A percentile compares a stretch with the other conserved stretches of the same genome.
Conservation (phyloP, 2,113 vertebrate species). For the Ameiurus melas region DNA sequence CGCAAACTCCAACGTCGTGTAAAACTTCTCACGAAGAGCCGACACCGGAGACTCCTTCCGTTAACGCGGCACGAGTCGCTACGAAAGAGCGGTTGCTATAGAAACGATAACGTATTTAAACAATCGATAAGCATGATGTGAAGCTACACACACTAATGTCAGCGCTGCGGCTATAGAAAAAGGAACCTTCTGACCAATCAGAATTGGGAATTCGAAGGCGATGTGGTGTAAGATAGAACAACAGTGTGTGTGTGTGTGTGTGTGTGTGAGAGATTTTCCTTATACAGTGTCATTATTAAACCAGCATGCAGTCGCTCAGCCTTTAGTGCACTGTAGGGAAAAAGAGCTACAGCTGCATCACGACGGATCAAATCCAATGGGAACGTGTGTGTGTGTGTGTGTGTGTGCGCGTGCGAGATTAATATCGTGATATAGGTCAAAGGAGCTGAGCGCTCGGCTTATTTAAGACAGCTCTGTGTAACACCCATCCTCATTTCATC, state of each 20-base stretch:
- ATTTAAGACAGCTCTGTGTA: slow-evolving; percentile 20
- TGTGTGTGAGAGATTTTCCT: slow-evolving; percentile 24
- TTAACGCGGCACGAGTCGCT: not conserved
- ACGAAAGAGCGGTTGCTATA: not conserved
- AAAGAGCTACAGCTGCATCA: slow-evolving; percentile 38
- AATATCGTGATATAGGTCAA: slow-evolving; percentile 49
- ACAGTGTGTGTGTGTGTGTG: not conserved
- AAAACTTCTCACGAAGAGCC: too few relatives aligned
- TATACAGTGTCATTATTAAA: slow-evolving; percentile 34
- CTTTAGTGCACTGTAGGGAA: slow-evolving; percentile 25
- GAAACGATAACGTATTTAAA: not conserved
- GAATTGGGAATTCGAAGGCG: not conserved
- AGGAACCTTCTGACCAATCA: not conserved
- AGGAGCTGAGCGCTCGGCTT: slow-evolving; percentile 36
- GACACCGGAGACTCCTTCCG: not conserved
- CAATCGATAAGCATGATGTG: not conserved
- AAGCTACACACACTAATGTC: not conserved
- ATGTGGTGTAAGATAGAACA: not conserved
- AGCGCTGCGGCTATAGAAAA: not conserved
- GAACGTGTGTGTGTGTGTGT: not conserved
- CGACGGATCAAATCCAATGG: slow-evolving; percentile 24
- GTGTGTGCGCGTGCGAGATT: not conserved
- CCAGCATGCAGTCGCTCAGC: slow-evolving; percentile 1
- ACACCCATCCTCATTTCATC: not conserved
- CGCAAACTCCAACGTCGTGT: too few relatives aligned